Conservation (phyloP, 2,113 vertebrate species). For the Hemiprocne comata region DNA sequence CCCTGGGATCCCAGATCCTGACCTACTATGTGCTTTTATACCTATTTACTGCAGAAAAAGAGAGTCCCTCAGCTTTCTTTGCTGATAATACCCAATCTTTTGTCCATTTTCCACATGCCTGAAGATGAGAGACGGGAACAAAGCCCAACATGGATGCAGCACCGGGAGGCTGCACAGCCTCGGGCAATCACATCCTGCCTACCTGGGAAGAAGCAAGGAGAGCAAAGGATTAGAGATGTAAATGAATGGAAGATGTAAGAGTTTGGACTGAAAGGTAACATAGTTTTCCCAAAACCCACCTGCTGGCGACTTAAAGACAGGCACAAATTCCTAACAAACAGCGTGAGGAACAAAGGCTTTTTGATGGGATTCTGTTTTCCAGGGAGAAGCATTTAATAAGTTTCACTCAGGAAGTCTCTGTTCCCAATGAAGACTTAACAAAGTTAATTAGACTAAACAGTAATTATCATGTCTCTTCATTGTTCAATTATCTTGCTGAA, state of each 20-base stretch:
- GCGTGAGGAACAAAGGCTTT: constrained; percentile 12
- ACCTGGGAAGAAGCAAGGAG: neutral
- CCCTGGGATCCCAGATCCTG: neutral
- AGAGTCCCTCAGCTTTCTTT: neutral
- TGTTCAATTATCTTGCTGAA: constrained; percentile 84
- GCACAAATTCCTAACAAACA: neutral
- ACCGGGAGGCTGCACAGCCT: neutral
- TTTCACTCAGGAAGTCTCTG: constrained; percentile 80
- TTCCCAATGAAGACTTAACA: constrained; percentile 83
- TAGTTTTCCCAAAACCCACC: neutral
- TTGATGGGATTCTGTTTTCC: constrained; percentile 69
- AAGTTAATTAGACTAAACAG: constrained; percentile 85
- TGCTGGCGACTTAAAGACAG: neutral
- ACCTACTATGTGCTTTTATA: neutral
- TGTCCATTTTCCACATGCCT: rapidly evolving
- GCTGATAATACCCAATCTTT: neutral
- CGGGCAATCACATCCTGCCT: neutral
- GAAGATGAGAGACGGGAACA: neutral
- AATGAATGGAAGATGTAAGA: neutral
- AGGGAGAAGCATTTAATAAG: constrained; percentile 73
- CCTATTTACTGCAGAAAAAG: rapidly evolving
- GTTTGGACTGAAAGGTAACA: neutral
- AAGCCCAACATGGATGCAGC: neutral
- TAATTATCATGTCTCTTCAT: constrained; percentile 82
- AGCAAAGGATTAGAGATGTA: neutral